These are phyloP conservation scores for Agrilus mali DNA, from an alignment of 2,888 invertebrate genomes.

Conservation along the genomic window DNA sequence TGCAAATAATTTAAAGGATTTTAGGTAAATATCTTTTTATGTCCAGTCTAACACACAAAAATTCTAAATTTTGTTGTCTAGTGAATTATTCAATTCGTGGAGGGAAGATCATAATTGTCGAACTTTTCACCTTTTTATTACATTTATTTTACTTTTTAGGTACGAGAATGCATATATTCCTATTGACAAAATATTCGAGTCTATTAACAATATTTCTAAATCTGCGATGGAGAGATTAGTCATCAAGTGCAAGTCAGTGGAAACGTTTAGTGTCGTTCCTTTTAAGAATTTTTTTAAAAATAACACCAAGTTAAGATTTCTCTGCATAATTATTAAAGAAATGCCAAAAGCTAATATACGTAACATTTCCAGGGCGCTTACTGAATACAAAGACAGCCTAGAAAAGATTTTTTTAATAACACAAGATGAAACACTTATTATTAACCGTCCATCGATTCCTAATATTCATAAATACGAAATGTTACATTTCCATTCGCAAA, in stretches of 20 bases:
- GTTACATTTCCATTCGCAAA: constrained; percentile 1
- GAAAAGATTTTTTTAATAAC: constrained; percentile 5
- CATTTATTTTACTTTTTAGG: too few relatives aligned
- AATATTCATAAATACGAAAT: constrained; percentile 5
- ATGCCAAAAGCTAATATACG: constrained; percentile 4
- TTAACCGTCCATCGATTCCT: constrained; percentile 2
- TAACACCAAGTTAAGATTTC: constrained; percentile 1
- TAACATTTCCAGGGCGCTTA: constrained; percentile 1
- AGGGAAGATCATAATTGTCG: too few relatives aligned
- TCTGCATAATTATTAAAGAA: constrained; percentile 4
- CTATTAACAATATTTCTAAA: constrained; percentile 3
- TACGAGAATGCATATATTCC: constrained; percentile 1
- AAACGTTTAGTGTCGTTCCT: constrained; percentile 5
- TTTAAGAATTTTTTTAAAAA: constrained; percentile 3
- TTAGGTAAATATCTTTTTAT: too few relatives aligned
- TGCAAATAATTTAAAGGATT: too few relatives aligned
- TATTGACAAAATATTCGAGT: constrained; percentile 4
- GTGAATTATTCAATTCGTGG: too few relatives aligned
- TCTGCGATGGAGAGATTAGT: constrained; percentile 5
- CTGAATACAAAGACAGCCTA: constrained; percentile 1
- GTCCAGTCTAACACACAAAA: too few relatives aligned
- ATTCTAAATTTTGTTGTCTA: too few relatives aligned
- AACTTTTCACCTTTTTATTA: too few relatives aligned
- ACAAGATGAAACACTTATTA: constrained; percentile 1
- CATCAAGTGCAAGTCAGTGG: constrained; percentile 8